Base-by-base conservation (phyloP, 2,888 invertebrate genomes). In the Meiosimyza decipiens region DNA sequence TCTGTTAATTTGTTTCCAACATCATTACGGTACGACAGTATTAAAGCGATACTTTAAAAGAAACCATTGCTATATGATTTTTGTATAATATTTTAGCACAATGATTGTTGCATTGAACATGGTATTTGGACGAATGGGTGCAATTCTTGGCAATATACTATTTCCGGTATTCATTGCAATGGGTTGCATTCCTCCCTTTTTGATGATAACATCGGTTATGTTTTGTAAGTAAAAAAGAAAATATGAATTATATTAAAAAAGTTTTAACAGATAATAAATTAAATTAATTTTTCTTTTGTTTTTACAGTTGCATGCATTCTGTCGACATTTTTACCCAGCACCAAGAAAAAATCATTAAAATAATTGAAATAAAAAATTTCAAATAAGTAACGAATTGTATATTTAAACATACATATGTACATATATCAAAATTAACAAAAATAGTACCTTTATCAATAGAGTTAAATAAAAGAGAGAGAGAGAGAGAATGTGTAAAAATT, bases 131-230 rank as follows among this genome's bases (percentile, higher is more conserved):
- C 88, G 93, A 64, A 80, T 90, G 2, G 93, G 93, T 28, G 91
- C 93, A 15, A 89, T 92, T 64, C 82, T 89, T 3, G 93, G 93
- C 13, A 92, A 93, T 76, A 85, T 93, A 59, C 80, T 91, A 6
- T 93, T 93, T 81, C 93, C 93, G 1, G 87, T 90, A 51, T 88
- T 93, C 60, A 88, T 93, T 72, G 85, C 88, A 75, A 85, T 89
- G 47, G 92, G 92, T 52, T 93, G 93, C 80, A 84, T 91, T 28
- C 91, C 92, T 28, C 93, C 93, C 12, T 93, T 93, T 82, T 83
- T 92, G 60, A 89, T 91, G 80, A 90, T 93, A 71, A 90, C 91
- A 13, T 80, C 87, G 18, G 89, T 91, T 16, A 88, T 92, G 78
- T 80, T 89, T 76, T 88, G 92, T 92, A 88, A 88, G 81, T 80